Percentiles rank a stretch among this genome's conserved stretches.
These are phyloP conservation scores for Polypterus senegalus DNA, from an alignment of 2,113 vertebrate genomes.

Conservation along the genomic window DNA sequence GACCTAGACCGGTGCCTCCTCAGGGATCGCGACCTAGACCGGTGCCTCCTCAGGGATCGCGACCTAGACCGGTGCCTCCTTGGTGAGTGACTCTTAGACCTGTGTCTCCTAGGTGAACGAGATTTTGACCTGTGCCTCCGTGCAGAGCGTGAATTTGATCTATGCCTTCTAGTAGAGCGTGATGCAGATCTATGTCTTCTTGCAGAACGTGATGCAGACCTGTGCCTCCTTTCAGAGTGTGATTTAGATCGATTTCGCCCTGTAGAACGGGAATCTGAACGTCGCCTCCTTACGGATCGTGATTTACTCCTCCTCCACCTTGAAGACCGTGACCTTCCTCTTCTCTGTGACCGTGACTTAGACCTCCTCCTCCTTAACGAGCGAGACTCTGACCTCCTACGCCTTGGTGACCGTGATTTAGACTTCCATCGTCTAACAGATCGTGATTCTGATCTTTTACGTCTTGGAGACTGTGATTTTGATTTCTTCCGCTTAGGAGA, in stretches of 20 bases:
- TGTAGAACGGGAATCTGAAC: constrained; percentile 5
- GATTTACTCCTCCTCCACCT: constrained; percentile 16
- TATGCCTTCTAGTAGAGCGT: background rate
- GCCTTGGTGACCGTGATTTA: background rate
- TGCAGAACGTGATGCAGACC: background rate
- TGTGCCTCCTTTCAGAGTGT: constrained; percentile 7
- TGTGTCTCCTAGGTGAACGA: constrained; percentile 12
- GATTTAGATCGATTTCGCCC: constrained; percentile 23
- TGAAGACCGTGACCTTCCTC: background rate
- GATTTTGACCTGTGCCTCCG: constrained; percentile 15
- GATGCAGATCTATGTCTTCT: background rate
- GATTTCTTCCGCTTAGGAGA: constrained; percentile 15
- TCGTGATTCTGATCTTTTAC: constrained; percentile 30
- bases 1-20: background rate
- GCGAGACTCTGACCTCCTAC: constrained; percentile 1
- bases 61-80: background rate
- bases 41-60: background rate
- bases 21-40: background rate
- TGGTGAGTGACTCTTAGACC: constrained; percentile 21
- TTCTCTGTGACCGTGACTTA: constrained; percentile 5
- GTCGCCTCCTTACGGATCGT: constrained; percentile 10
- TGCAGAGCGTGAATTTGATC: background rate
- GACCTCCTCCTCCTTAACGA: background rate
- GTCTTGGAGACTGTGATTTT: constrained; percentile 26
- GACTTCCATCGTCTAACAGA: constrained; percentile 22